Evolutionary conservation across 2,797 vertebrate genomes (phyloP), one percentile per base, ranked within the genome.

Genomic region (Hydrophis major): DNA sequence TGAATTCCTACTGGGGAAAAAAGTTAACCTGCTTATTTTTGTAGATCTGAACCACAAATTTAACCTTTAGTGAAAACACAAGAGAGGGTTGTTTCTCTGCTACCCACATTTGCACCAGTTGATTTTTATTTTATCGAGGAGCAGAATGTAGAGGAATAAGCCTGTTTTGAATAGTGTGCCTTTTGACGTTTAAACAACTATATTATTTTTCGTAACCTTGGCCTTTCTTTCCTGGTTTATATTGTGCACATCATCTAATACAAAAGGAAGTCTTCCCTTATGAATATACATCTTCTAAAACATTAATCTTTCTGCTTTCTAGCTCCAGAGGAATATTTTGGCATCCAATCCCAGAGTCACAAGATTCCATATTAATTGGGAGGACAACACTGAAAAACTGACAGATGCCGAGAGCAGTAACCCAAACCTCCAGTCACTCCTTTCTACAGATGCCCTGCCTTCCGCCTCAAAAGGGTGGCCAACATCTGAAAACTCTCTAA

Each of bases 331-430:
- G 95, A 98, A 98, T 96, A 98, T 98, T 97, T 97, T 98, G 97
- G 98, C 98, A 96, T 98, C 98, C 96, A 98, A 98, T 96, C 98
- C 98, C 94, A 97, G 98, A 95, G 98, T 98, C 94, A 98, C 98
- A n/a, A 97, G 98, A 96, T 98, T 98, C 94, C 98, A 98, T 95
- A 98, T 98, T 96, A 98, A 98, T 4, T 98, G 98, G 98, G 98
- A 98, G 95, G 98, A 98, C 96, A 98, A 98, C 96, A 97, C 97
- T 95, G 98, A 98, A 96, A 98, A 98, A 97, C 96, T 98, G 96
- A 98, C 98, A 97, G 98, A 98, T 95, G 96, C 97, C 95, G 98
- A 98, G 95, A 98, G 97, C 95, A 98, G 97, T 96, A 98, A 98
- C 92, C 97, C 97, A 94, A 98, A 98, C 83, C 97, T 98, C 96